These are phyloP conservation scores for Calonectris borealis DNA, from an alignment of 2,113 vertebrate species.

Conservation along the genomic window DNA sequence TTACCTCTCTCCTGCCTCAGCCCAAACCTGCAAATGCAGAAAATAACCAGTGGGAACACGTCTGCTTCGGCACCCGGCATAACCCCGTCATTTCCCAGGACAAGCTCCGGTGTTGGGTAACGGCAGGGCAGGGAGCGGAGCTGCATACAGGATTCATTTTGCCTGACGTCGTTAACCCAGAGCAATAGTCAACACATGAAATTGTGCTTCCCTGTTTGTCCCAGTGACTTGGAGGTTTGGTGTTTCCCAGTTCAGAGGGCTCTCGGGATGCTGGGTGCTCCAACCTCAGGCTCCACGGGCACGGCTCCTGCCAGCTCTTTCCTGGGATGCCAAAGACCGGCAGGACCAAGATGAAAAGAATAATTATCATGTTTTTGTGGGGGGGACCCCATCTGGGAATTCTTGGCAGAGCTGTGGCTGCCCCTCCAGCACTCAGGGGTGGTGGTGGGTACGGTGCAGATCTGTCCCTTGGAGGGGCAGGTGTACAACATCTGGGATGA, in stretches of 20 bases:
- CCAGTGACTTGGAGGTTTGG: background rate
- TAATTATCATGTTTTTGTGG: background rate
- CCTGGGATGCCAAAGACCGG: background rate
- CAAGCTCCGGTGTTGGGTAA: background rate
- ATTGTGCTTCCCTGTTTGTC: background rate
- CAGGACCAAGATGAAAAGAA: background rate
- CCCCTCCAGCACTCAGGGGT: background rate
- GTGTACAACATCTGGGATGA: background rate
- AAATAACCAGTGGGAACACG: background rate
- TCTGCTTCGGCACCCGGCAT: background rate
- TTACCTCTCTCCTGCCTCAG: background rate
- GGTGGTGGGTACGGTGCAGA: background rate
- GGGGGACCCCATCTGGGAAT: background rate
- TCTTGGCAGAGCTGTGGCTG: background rate
- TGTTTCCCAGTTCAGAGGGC: background rate
- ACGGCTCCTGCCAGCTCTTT: background rate
- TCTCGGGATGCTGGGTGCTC: background rate
- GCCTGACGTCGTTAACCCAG: background rate
- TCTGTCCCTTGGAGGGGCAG: background rate
- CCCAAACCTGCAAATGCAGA: background rate
- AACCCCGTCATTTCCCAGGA: background rate
- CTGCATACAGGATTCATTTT: background rate
- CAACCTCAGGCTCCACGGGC: accelerated
- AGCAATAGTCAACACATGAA: background rate
- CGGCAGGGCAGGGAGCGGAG: background rate